A percentile compares a stretch with the other conserved stretches of the same genome.
Evolutionary conservation across 2,113 vertebrate species (phyloP).

Genomic region (Myxocyprinus asiaticus): DNA sequence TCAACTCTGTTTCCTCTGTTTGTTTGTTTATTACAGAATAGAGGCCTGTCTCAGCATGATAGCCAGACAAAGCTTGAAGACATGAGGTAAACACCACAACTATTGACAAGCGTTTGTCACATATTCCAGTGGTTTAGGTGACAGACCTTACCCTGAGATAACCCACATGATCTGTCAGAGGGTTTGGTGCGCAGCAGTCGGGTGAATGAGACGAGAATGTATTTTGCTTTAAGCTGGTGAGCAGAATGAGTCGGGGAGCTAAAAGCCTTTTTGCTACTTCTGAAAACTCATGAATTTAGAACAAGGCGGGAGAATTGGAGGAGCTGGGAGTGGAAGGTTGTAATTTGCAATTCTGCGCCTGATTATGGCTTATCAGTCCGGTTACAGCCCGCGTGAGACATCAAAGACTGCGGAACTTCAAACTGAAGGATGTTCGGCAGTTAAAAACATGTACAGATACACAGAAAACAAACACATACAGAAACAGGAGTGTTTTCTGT

Average conservation of each 20-base stretch:
- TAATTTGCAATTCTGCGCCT: constrained; percentile 47
- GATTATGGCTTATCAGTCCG: constrained; percentile 48
- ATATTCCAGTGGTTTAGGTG: background rate
- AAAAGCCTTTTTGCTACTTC: constrained; percentile 9
- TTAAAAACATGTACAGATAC: constrained; percentile 5
- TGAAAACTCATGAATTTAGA: background rate
- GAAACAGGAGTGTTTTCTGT: background rate
- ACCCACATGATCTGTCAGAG: constrained; percentile 9
- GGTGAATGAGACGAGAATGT: constrained; percentile 20
- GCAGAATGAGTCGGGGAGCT: background rate
- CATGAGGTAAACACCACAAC: constrained; percentile 20
- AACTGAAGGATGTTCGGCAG: constrained; percentile 12
- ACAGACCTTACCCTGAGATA: background rate
- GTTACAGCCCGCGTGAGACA: constrained; percentile 35
- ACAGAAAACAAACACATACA: constrained; percentile 10
- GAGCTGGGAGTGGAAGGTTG: constrained; percentile 21
- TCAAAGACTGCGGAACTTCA: constrained; percentile 31
- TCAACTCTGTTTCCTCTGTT: background rate
- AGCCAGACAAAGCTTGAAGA: background rate
- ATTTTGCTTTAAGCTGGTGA: constrained; percentile 43
- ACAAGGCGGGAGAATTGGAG: background rate
- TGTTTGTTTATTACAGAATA: constrained; percentile 16
- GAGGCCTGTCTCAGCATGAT: background rate
- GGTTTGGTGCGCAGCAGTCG: background rate
- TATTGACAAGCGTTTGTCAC: constrained; percentile 1